Base-by-base conservation (phyloP, 2,888 invertebrate genomes). In the Dichetophora obliterata region DNA sequence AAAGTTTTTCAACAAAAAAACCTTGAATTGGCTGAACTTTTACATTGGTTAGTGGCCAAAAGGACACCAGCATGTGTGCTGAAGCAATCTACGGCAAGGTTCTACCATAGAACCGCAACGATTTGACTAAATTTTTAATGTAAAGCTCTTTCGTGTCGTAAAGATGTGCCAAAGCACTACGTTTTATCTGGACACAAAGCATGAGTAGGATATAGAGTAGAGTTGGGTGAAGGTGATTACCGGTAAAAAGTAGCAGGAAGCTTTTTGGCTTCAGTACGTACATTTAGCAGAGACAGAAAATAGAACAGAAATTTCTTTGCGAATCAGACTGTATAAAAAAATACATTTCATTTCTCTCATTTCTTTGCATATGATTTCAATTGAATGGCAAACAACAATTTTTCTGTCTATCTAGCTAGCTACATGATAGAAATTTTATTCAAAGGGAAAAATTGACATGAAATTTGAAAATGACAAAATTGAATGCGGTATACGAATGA, bases 401-500 rank as follows among this genome's bases (percentile, higher is more conserved):
- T 22, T 22, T 3, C n/a, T n/a, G n/a, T 34, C 43, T 22, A 34
- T 19, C 19, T n/a, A n/a, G 37, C n/a, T 11, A 9, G 19, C 2
- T 34, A 31, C 31, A 31, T 8, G 52, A 31, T 4, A 24, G 52
- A 34, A 69, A 54, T 31, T 52, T 50, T 65, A 31, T 31, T 22
- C 66, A 68, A 63, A 68, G 52, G n/a, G 34, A 59, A 34, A 68
- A 73, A 63, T 73, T 73, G 73, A 27, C 57, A 57, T 57, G 70
- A 61, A 75, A 75, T 68, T 68, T 75, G 75, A 75, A 75, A 75
- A 75, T 59, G 66, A 59, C 75, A 75, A 75, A 52, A 65, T 48
- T 48, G 57, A 48, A 27, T 61, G 61, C 48, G 63, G 48, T 27
- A 27, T 27, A 31, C 31, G 27, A 59, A 59, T 59, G 57, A 43